These are phyloP conservation scores for Rhincodon typus DNA, from an alignment of 2,797 vertebrate genomes.

Conservation along the genomic window DNA sequence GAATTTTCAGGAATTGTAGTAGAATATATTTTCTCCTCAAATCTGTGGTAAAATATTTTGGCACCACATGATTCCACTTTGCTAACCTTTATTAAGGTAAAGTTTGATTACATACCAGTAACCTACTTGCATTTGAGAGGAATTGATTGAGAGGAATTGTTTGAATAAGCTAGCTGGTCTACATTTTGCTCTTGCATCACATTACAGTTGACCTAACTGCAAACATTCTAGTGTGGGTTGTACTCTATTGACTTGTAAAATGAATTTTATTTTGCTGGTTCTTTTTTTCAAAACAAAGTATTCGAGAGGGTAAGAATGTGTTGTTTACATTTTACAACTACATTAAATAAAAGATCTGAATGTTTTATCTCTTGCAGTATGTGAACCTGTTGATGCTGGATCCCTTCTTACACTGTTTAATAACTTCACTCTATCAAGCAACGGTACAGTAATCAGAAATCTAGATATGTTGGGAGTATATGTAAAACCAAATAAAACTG, in stretches of 20 bases:
- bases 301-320: background rate
- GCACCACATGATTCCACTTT: background rate
- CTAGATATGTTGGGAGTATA: background rate
- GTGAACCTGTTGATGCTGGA: constrained; percentile 63
- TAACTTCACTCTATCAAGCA: constrained; percentile 40
- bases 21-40: background rate
- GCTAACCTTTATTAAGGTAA: background rate
- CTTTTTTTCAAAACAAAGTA: background rate
- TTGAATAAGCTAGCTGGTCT: background rate
- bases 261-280: background rate
- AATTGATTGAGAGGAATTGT: background rate
- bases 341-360: background rate
- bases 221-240: background rate
- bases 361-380: constrained; percentile 60
- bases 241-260: background rate
- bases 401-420: constrained; percentile 50
- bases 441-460: background rate
- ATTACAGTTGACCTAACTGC: background rate
- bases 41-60: background rate
- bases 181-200: background rate
- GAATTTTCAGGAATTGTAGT: background rate
- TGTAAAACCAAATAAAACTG: background rate
- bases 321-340: background rate
- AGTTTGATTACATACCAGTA: background rate
- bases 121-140: background rate